A percentile compares a stretch with the other conserved stretches of the same genome.
These are phyloP conservation scores for Balearica regulorum DNA, from an alignment of 2,797 vertebrate genomes.

Conservation along the genomic window DNA sequence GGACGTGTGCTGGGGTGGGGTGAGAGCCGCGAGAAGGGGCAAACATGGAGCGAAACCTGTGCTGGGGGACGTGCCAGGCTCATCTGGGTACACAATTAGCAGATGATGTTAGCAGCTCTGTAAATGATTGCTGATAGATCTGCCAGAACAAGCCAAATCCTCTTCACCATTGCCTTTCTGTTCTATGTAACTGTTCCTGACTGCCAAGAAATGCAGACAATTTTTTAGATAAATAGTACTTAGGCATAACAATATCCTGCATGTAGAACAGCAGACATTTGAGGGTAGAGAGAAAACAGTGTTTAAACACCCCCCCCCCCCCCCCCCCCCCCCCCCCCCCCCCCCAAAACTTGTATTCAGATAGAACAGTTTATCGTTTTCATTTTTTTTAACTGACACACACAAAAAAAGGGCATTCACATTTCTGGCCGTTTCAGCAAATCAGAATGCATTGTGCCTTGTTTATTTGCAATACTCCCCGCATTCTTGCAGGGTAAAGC, in stretches of 20 bases:
- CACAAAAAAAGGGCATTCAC: neutral
- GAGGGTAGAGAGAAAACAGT: neutral
- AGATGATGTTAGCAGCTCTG: neutral
- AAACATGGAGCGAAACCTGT: fast-evolving
- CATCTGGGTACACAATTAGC: neutral
- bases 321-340: too few relatives aligned
- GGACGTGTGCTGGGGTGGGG: neutral
- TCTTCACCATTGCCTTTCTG: neutral
- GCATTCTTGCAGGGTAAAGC: neutral
- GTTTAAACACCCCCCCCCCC: neutral
- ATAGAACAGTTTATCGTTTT: neutral
- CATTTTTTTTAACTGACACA: neutral
- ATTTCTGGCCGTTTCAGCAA: neutral
- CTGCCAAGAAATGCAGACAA: neutral
- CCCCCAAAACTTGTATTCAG: neutral
- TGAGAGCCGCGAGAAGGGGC: neutral
- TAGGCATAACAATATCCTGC: neutral
- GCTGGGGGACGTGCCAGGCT: fast-evolving
- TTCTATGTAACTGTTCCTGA: neutral
- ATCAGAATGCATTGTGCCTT: neutral
- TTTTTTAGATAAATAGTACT: neutral
- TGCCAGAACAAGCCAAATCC: neutral
- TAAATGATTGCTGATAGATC: neutral
- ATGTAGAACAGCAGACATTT: neutral
- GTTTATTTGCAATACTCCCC: neutral